Evolutionary conservation across 1,140 invertebrate species (phyloP).

Genomic region (Hylaeus volcanicus): DNA sequence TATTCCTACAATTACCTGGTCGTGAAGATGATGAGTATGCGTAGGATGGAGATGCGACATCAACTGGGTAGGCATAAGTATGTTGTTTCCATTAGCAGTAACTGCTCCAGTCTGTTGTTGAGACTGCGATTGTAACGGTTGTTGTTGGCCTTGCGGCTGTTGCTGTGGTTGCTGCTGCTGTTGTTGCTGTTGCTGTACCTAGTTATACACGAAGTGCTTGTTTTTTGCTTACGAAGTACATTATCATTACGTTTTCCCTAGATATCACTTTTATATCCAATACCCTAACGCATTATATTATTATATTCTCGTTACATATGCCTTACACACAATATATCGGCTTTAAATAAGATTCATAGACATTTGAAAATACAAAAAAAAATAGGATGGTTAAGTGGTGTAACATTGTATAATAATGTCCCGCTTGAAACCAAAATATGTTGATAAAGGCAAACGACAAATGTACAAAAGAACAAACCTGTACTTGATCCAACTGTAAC

Average conservation of each 20-base stretch:
- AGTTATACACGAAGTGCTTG: background rate
- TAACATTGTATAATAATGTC: too few relatives aligned
- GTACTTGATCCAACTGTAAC: conserved; percentile 77
- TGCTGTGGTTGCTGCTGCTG: conserved; percentile 71
- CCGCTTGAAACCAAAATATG: too few relatives aligned
- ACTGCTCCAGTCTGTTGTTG: conserved; percentile 67
- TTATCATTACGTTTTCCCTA: background rate
- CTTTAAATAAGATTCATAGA: too few relatives aligned
- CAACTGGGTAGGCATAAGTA: conserved; percentile 74
- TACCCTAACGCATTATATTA: too few relatives aligned
- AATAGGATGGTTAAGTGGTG: too few relatives aligned
- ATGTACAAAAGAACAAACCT: conserved; percentile 60
- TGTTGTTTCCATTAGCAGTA: conserved; percentile 69
- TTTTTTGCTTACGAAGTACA: background rate
- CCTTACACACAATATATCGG: too few relatives aligned
- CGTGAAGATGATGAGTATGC: conserved; percentile 72
- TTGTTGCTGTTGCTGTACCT: conserved; percentile 75
- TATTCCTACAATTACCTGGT: conserved; percentile 65
- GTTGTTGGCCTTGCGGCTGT: conserved; percentile 55
- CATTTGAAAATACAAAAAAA: too few relatives aligned
- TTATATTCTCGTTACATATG: too few relatives aligned
- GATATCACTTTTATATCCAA: too few relatives aligned
- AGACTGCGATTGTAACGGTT: conserved; percentile 65
- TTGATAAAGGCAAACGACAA: background rate
- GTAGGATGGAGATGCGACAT: conserved; percentile 78